These are phyloP conservation scores for Netelia melanura DNA, from an alignment of 2,888 invertebrate species.

Conservation along the genomic window DNA sequence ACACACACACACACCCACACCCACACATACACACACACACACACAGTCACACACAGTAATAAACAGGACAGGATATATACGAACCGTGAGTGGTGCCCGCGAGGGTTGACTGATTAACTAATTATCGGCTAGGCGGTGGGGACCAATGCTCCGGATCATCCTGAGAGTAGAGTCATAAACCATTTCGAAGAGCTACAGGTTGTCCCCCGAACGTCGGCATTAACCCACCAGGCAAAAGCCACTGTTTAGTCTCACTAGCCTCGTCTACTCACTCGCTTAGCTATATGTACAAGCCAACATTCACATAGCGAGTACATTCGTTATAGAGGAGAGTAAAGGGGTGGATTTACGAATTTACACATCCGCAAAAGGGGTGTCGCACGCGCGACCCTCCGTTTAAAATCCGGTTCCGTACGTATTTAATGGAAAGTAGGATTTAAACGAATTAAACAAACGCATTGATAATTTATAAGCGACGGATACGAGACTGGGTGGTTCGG, in stretches of 20 bases:
- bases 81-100: conserved; percentile 55
- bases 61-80: conserved; percentile 1
- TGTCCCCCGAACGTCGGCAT: conserved; percentile 59
- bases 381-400: conserved; percentile 18
- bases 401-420: conserved; percentile 34
- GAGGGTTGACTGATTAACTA: conserved; percentile 77
- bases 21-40: not conserved
- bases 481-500: not conserved
- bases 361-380: conserved; percentile 38
- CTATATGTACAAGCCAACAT: not conserved
- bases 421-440: conserved; percentile 24
- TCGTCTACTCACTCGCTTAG: conserved; percentile 16
- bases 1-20: not conserved
- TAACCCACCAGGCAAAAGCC: conserved; percentile 26
- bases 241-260: conserved; percentile 22
- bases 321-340: conserved; percentile 31
- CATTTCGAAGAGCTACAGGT: conserved; percentile 69
- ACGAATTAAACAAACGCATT: conserved; percentile 32
- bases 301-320: conserved; percentile 26
- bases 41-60: not conserved
- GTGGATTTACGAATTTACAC: conserved; percentile 58
- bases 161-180: conserved; percentile 71
- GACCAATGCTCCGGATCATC: conserved; percentile 69
- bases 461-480: not conserved
- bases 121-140: conserved; percentile 73